Evolutionary conservation across 2,797 vertebrate species (phyloP).

Genomic region (Carapus acus): DNA sequence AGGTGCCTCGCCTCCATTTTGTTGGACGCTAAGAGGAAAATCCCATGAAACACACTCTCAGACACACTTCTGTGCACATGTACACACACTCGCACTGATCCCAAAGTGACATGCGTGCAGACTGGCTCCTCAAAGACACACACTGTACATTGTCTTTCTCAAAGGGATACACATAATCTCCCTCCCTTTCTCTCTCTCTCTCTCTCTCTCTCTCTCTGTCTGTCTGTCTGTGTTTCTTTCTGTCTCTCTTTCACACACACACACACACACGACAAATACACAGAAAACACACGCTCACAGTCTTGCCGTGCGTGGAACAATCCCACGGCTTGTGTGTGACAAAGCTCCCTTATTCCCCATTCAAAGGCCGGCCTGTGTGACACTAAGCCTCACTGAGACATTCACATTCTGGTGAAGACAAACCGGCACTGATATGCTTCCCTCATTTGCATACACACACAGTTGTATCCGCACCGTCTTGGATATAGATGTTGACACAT

Average conservation of each 20-base stretch:
- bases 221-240: too few relatives aligned
- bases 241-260: slow-evolving; percentile 22
- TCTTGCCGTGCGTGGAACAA: slow-evolving; percentile 45
- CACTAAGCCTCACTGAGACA: slow-evolving; percentile 49
- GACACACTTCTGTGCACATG: slow-evolving; percentile 5
- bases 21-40: slow-evolving; percentile 10
- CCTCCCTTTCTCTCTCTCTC: too few relatives aligned
- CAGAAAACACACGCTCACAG: slow-evolving; percentile 23
- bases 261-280: slow-evolving; percentile 4
- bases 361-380: slow-evolving; percentile 66
- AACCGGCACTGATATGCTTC: slow-evolving; percentile 47
- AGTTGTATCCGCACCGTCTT: slow-evolving; percentile 5
- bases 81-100: slow-evolving; percentile 22
- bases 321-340: slow-evolving; percentile 61
- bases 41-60: slow-evolving; percentile 4
- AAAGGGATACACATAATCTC: slow-evolving; percentile 48
- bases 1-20: slow-evolving; percentile 43
- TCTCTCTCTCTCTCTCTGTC: too few relatives aligned
- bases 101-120: slow-evolving; percentile 30
- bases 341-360: slow-evolving; percentile 62
- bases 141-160: slow-evolving; percentile 24
- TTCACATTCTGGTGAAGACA: slow-evolving; percentile 55
- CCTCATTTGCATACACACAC: slow-evolving; percentile 37
- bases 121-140: slow-evolving; percentile 39
- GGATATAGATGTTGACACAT: not conserved